Evolutionary conservation across 2,888 invertebrate species (phyloP), one percentile per base, ranked within the genome.

Genomic region (Cynaeus angustus): DNA sequence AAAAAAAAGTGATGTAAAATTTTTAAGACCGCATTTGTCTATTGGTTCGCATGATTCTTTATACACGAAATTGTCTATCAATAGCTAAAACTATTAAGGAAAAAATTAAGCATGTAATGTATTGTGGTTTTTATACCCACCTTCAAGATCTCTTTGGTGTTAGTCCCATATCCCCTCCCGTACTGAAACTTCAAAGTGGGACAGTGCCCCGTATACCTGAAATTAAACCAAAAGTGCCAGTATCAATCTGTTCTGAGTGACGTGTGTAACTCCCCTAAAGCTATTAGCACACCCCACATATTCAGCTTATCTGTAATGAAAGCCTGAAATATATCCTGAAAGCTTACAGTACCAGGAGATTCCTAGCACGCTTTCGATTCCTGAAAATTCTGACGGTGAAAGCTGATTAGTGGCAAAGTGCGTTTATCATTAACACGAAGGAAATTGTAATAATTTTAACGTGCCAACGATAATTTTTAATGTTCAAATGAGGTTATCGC

Each of bases 121-220:
- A n/a, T n/a, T n/a, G n/a, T n/a, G n/a, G n/a, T n/a, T 33, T 33
- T 9, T 7, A 7, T 6, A 33, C 33, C 33, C 81, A 87, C 91
- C 83, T 87, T 86, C 74, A 91, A 85, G 72, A 91, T 91, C 80
- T 91, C 91, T 75, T 91, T 87, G 2, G 91, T 92, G 81, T 88
- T 90, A 74, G 91, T 89, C 12, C 91, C 91, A 83, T 91, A 92
- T 80, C 91, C 88, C 83, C 91, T 90, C 52, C 92, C 92, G 79
- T 89, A 91, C 55, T 90, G 89, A 79, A 91, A 92, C 79, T 91
- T 91, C 59, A 92, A 86, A 75, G 91, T 89, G 52, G 91, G 92
- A 82, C 91, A 92, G 79, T 92, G 91, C 8, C 92, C 92, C 0
- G 92, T 92, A 82, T 92, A 92, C 72, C 92, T 92, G 86, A 7